These are phyloP conservation scores for Solenodon paradoxus DNA, from an alignment of 2,113 vertebrate species.

Conservation along the genomic window DNA sequence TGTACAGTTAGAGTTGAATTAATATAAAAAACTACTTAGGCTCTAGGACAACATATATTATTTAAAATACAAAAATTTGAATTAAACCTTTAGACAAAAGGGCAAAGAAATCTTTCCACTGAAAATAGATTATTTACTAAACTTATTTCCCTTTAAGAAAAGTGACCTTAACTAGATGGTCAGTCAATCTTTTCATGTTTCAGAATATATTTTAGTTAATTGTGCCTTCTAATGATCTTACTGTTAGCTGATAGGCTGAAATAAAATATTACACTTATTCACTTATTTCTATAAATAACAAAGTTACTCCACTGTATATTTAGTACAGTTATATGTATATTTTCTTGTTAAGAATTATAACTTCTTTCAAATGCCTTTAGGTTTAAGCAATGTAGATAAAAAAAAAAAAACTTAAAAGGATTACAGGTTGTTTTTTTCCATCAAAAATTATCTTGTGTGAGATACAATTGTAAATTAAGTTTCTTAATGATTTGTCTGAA, in stretches of 20 bases:
- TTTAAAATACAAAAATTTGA: not conserved
- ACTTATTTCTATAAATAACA: not conserved
- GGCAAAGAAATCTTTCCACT: not conserved
- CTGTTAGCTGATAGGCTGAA: not conserved
- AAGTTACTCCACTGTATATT: not conserved
- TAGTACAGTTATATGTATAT: not conserved
- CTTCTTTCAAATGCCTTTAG: not conserved
- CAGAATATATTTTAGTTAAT: not conserved
- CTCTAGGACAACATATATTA: not conserved
- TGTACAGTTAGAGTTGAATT: not conserved
- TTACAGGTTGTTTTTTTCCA: not conserved
- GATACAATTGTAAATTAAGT: not conserved
- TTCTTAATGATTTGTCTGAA: not conserved
- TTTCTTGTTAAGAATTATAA: not conserved
- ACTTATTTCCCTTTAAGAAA: conserved; percentile 27
- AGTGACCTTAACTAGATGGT: not conserved
- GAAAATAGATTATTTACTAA: conserved; percentile 24
- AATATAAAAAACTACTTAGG: not conserved
- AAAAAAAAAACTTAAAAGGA: not conserved
- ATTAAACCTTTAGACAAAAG: conserved; percentile 1
- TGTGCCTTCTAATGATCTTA: not conserved
- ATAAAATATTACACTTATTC: not conserved
- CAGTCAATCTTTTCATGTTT: conserved; percentile 46
- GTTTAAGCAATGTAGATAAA: not conserved
- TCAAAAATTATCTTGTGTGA: not conserved